Conservation (phyloP, 2,888 invertebrate genomes). For the Diarsia mendica region DNA sequence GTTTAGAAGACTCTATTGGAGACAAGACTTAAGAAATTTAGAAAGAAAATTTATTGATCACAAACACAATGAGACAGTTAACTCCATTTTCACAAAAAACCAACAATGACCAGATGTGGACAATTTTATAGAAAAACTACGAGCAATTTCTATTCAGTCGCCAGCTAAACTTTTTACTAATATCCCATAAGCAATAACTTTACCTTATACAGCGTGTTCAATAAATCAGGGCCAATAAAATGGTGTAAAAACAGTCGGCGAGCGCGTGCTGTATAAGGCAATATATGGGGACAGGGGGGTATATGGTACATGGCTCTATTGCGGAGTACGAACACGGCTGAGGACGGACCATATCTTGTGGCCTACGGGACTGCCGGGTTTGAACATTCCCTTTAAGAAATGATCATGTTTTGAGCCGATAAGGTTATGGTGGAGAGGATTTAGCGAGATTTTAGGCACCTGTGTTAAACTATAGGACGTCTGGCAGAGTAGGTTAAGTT, state of each 20-base stretch:
- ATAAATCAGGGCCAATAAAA: slow-evolving; percentile 62
- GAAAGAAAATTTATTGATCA: not conserved
- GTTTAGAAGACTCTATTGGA: not conserved
- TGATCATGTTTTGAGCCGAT: slow-evolving; percentile 7
- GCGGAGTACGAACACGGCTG: slow-evolving; percentile 45
- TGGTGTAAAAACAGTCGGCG: slow-evolving; percentile 60
- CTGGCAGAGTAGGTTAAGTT: not conserved
- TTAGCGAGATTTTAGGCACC: slow-evolving; percentile 1
- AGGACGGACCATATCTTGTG: slow-evolving; percentile 40
- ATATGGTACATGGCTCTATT: slow-evolving; percentile 60
- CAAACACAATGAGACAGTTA: not conserved
- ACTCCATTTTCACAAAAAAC: not conserved
- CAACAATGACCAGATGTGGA: slow-evolving; percentile 23
- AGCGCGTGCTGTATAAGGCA: slow-evolving; percentile 58
- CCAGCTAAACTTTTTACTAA: slow-evolving; percentile 55
- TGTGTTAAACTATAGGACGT: no score
- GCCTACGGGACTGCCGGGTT: slow-evolving; percentile 28
- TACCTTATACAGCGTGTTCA: slow-evolving; percentile 55
- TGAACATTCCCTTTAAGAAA: slow-evolving; percentile 33
- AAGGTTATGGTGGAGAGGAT: not conserved
- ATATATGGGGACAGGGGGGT: slow-evolving; percentile 58
- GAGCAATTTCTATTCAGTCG: slow-evolving; percentile 40
- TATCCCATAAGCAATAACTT: slow-evolving; percentile 59
- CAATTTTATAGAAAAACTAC: slow-evolving; percentile 10
- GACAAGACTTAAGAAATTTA: not conserved